These are phyloP conservation scores for Arctocebus calabarensis DNA, from an alignment of 2,797 vertebrate species.

Conservation along the genomic window DNA sequence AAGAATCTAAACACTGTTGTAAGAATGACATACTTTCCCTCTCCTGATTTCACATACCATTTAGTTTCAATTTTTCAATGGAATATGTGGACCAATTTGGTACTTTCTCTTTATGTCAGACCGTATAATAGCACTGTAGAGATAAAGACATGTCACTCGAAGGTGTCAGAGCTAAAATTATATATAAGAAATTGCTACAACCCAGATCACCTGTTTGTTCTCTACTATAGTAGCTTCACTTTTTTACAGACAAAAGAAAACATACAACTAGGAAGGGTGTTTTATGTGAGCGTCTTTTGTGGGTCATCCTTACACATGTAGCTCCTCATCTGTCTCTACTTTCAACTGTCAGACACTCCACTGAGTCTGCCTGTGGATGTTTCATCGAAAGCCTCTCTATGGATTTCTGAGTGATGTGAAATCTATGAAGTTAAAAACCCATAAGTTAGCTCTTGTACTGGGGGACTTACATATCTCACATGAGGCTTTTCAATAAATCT, in stretches of 20 bases:
- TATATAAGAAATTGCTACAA: constrained; percentile 16
- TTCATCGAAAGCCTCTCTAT: constrained; percentile 63
- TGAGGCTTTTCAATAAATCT: background rate
- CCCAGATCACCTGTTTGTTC: background rate
- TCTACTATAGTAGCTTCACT: background rate
- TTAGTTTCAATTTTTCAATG: constrained; percentile 49
- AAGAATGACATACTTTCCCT: background rate
- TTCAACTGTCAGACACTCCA: constrained; percentile 54
- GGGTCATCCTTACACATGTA: constrained; percentile 32
- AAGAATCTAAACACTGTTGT: background rate
- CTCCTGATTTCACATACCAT: background rate
- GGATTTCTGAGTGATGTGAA: constrained; percentile 74
- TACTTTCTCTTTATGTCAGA: background rate
- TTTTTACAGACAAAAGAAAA: constrained; percentile 56
- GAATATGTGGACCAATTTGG: background rate
- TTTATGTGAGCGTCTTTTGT: constrained; percentile 49
- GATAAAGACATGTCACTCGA: background rate
- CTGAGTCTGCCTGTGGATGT: constrained; percentile 29
- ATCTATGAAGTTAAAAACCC: constrained; percentile 48
- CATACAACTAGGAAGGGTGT: constrained; percentile 13
- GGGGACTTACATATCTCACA: constrained; percentile 50
- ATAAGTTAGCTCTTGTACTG: constrained; percentile 63
- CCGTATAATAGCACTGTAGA: background rate
- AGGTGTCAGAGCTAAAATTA: constrained; percentile 41
- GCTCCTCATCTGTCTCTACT: constrained; percentile 57